Percentiles rank a stretch among this genome's conserved stretches.
These are phyloP conservation scores for Alosa alosa DNA, from an alignment of 2,113 vertebrate species.

Conservation along the genomic window DNA sequence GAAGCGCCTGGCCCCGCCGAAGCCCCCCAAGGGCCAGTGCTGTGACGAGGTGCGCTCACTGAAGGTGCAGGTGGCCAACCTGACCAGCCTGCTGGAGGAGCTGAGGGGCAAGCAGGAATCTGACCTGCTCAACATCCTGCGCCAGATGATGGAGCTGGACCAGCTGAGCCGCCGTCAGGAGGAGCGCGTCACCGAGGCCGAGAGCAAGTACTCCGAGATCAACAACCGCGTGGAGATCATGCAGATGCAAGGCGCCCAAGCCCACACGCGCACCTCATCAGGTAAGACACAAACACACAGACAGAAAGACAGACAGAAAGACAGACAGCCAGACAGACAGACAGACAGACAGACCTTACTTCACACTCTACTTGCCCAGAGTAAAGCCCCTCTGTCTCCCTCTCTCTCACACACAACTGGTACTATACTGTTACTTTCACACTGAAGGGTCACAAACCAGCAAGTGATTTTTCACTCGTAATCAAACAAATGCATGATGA, in stretches of 20 bases:
- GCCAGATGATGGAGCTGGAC: conserved; percentile 92
- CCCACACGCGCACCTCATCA: conserved; percentile 83
- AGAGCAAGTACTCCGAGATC: conserved; percentile 94
- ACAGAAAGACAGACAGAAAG: neutral
- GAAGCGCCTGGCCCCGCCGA: conserved; percentile 55
- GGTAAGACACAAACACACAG: conserved; percentile 73
- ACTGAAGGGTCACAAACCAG: neutral
- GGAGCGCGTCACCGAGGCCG: conserved; percentile 79
- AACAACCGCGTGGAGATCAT: conserved; percentile 93
- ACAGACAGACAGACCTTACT: neutral
- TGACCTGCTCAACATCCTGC: conserved; percentile 79
- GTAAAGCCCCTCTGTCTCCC: neutral
- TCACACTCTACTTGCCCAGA: neutral
- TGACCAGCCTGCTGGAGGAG: conserved; percentile 82
- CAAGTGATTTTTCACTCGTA: neutral
- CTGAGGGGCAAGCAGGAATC: conserved; percentile 85
- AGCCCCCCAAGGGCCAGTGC: conserved; percentile 73
- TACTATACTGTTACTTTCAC: neutral
- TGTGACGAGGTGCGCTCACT: conserved; percentile 85
- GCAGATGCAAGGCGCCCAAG: conserved; percentile 89
- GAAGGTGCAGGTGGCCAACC: conserved; percentile 86
- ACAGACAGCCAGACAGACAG: neutral
- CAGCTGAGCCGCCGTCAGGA: conserved; percentile 81
- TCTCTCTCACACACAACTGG: neutral
- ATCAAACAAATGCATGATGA: neutral